These are phyloP conservation scores for Platycheirus rosarum DNA, from an alignment of 2,888 invertebrate species.

Conservation along the genomic window DNA sequence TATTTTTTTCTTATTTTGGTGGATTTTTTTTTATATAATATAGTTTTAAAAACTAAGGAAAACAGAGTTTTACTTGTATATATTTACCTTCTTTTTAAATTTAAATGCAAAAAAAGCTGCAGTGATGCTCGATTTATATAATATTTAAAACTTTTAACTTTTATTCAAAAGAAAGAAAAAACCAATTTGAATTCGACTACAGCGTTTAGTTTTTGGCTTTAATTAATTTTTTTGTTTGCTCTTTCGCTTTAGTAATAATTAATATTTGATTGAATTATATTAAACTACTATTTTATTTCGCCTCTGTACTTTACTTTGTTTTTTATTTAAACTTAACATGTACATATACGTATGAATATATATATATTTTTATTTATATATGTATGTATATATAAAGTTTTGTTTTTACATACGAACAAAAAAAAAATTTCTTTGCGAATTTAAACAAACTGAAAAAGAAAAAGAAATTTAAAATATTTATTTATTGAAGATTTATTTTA, in stretches of 20 bases:
- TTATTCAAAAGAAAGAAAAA: conserved; percentile 20
- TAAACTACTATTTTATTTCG: conserved; percentile 62
- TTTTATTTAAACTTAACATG: conserved; percentile 69
- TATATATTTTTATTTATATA: conserved; percentile 40
- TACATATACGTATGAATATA: conserved; percentile 63
- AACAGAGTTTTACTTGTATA: neutral
- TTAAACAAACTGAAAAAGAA: conserved; percentile 56
- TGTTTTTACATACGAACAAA: conserved; percentile 41
- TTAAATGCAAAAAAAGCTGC: conserved; percentile 70
- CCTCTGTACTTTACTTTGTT: conserved; percentile 28
- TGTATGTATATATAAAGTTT: conserved; percentile 37
- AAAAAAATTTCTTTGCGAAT: conserved; percentile 45
- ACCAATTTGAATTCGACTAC: conserved; percentile 37
- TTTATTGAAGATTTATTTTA: conserved; percentile 42
- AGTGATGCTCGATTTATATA: conserved; percentile 57
- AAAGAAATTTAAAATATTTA: conserved; percentile 26
- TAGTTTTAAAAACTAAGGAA: conserved; percentile 53
- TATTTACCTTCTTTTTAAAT: conserved; percentile 11
- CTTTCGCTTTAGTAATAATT: conserved; percentile 63
- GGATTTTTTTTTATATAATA: conserved; percentile 50
- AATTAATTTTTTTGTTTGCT: conserved; percentile 41
- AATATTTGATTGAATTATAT: conserved; percentile 71
- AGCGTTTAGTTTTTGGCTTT: conserved; percentile 58
- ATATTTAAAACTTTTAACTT: neutral
- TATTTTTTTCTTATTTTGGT: conserved; percentile 46